Evolutionary conservation across 2,888 invertebrate genomes (phyloP).

Genomic region (Agapostemon virescens): DNA sequence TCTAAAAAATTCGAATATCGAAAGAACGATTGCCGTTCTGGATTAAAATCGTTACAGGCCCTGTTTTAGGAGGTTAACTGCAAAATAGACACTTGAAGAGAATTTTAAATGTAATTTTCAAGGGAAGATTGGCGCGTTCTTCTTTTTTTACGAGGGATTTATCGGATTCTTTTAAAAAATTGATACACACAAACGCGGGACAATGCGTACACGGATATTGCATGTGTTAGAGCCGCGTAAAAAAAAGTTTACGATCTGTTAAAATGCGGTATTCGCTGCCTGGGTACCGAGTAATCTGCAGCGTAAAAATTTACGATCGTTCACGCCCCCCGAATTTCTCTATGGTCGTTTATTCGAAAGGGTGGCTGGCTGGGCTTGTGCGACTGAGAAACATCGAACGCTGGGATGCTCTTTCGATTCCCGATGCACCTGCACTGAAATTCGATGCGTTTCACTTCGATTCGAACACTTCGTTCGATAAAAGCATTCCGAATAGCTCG

Average conservation of each 20-base stretch:
- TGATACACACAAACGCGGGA: not conserved
- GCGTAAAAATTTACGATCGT: conserved; percentile 49
- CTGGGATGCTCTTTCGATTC: conserved; percentile 13
- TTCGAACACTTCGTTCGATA: not conserved
- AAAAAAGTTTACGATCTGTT: conserved; percentile 51
- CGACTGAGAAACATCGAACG: conserved; percentile 2
- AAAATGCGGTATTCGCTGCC: conserved; percentile 43
- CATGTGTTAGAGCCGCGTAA: not conserved
- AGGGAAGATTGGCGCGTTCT: not conserved
- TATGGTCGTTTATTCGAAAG: conserved; percentile 19
- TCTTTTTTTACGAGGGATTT: not conserved
- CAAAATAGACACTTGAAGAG: not conserved
- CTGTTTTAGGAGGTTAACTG: not conserved
- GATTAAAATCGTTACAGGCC: not conserved
- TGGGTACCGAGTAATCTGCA: conserved; percentile 39
- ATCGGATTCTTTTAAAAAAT: not conserved
- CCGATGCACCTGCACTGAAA: not conserved
- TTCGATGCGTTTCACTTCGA: not conserved
- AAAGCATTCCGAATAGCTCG: not conserved
- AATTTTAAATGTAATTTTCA: not conserved
- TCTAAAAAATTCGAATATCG: not conserved
- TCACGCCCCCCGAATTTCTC: conserved; percentile 49
- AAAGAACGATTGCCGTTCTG: not conserved
- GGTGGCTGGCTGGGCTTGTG: not conserved
- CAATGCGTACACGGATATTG: not conserved